Base-by-base conservation (phyloP, 2,888 invertebrate species). In the Chironomus riparius region DNA sequence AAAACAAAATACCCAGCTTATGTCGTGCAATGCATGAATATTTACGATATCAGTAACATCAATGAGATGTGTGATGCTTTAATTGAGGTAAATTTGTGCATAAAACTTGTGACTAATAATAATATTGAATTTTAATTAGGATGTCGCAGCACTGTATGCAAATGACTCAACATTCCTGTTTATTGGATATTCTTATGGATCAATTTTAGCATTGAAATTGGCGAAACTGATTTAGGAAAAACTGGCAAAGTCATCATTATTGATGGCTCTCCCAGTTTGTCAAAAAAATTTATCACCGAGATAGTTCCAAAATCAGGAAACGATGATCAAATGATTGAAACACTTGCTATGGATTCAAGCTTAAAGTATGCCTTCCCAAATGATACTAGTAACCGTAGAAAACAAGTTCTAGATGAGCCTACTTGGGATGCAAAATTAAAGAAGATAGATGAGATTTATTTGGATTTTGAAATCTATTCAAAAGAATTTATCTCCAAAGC, bases 101-200 rank as follows among this genome's bases (percentile, higher is more conserved):
- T 3, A 7, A 48, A n/a, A 7, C 3, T n/a, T n/a, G 4, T 48
- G 1, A 48, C 2, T 2, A 5, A 1, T 13, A 12, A 3, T n/a
- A n/a, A n/a, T n/a, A 48, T 48, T 48, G 13, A 48, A n/a, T 48
- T 48, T n/a, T 48, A 1, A 3, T 3, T 3, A 38, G 13, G 15
- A 47, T 21, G 65, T 73, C 0, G 7, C 21, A 13, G 18, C 65
- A 21, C n/a, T 73, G 3, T 73, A 47, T n/a, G 15, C 6, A 7
- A 47, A 18, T n/a, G 62, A 68, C 13, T 15, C 24, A 15, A 47
- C 56, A 3, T 73, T 73, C 24, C 85, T 50, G 80, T 81, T 98
- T 1, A 87, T 92, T 13, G 97, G 93, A 2, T 97, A 98, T 85
- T 98, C 97, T 13, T 97, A 90, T 81, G 98, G 98, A 68, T 86